Conservation (phyloP, 2,888 invertebrate species). For the Heliothis peltigera region DNA sequence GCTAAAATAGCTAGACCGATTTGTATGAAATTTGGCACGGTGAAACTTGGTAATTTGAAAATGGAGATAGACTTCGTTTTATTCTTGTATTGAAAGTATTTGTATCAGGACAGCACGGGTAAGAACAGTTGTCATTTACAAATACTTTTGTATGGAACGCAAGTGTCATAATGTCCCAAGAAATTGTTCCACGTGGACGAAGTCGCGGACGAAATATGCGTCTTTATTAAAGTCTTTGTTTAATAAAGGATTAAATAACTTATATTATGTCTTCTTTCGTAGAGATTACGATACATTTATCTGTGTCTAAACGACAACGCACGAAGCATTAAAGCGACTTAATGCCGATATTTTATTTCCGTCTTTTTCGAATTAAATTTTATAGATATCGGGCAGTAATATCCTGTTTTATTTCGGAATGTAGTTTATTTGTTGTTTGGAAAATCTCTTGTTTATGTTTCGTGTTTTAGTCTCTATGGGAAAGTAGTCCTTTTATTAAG, state of each 20-base stretch:
- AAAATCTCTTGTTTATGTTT: constrained; percentile 15
- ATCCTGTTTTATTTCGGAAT: constrained; percentile 32
- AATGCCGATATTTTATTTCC: constrained; percentile 50
- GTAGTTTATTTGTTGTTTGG: constrained; percentile 25
- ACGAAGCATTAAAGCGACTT: constrained; percentile 45
- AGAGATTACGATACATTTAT: constrained; percentile 54
- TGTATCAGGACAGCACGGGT: too few species aligned
- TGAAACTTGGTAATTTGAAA: too few species aligned
- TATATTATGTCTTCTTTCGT: constrained; percentile 35
- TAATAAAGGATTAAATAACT: constrained; percentile 50
- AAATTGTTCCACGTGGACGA: too few species aligned
- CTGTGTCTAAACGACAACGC: constrained; percentile 50
- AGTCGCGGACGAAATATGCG: neutral
- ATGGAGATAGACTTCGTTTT: too few species aligned
- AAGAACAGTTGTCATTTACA: too few species aligned
- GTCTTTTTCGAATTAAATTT: constrained; percentile 50
- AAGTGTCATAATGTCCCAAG: too few species aligned
- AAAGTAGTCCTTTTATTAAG: neutral
- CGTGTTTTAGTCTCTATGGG: neutral
- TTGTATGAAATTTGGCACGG: too few species aligned
- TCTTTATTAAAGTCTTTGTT: constrained; percentile 35
- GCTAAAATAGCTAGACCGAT: too few species aligned
- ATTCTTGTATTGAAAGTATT: too few species aligned
- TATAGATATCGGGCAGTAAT: constrained; percentile 45
- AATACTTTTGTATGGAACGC: too few species aligned